Percentiles rank a stretch among this genome's conserved stretches.
These are phyloP conservation scores for Anthopleura sola DNA, from an alignment of 64 coral and sea anemone species.

Conservation along the genomic window DNA sequence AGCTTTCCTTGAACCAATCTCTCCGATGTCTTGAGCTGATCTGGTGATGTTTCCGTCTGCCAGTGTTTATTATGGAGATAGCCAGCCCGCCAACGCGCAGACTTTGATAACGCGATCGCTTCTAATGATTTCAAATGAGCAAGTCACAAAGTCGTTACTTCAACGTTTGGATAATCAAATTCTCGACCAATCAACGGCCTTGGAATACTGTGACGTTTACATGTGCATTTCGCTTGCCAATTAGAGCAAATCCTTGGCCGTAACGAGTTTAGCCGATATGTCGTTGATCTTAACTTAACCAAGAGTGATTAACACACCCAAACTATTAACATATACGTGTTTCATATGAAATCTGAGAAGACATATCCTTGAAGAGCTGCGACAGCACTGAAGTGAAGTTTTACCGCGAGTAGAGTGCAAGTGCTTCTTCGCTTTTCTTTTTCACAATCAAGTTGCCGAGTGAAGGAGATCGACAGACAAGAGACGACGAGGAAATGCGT, in stretches of 20 bases:
- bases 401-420: neutral
- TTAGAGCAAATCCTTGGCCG: neutral
- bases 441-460: neutral
- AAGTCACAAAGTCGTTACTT: conserved; percentile 14
- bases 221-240: neutral
- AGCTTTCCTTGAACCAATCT: neutral
- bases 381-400: neutral
- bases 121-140: conserved; percentile 9
- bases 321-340: neutral
- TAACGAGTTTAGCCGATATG: neutral
- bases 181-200: neutral
- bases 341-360: neutral
- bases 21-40: neutral
- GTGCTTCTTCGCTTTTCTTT: neutral
- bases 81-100: conserved; percentile 12
- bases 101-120: neutral
- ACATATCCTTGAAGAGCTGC: neutral
- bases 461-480: neutral
- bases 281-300: neutral
- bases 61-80: conserved; percentile 3
- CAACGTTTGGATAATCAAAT: neutral
- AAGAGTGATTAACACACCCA: neutral
- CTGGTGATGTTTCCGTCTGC: neutral
- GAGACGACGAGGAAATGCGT: neutral
- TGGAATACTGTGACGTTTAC: neutral